Base-by-base conservation (phyloP, 2,888 invertebrate species). In the Dastarcus helophoroides region DNA sequence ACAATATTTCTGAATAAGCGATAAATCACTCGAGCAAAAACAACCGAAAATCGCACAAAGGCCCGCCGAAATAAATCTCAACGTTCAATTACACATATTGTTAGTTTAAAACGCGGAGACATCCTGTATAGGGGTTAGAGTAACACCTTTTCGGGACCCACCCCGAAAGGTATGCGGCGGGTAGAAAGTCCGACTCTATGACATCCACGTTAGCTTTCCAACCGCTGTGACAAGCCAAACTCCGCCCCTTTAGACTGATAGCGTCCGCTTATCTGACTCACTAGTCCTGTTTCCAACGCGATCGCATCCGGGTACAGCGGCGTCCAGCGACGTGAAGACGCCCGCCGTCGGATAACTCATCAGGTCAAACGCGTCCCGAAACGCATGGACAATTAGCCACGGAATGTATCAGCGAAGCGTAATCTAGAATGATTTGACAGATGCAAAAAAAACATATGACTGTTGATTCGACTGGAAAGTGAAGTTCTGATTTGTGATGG, bases 171-270 rank as follows among this genome's bases (percentile, higher is more conserved):
- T 35, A 31, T 26, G 27, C 31, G 26, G 29, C 17, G 33, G 21
- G 29, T 33, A 29, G 6, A 17, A 17, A 6, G n/a, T n/a, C 41
- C 37, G 31, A 43, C 40, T 46, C 42, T 51, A 51, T 52, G 47
- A 51, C 53, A 53, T 51, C 51, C 51, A 54, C 53, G 53, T 58
- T 58, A 55, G 53, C 53, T 56, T 56, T 49, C 48, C 53, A 60
- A 60, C 60, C 58, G 56, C 58, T 57, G 58, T 59, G 59, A 59
- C 60, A 58, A 58, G 58, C 54, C 56, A 49, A 16, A 22, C 36
- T 29, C 36, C 57, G 57, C 54, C 57, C 57, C 51, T 44, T 42
- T 15, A 21, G 32, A 45, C 47, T 47, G 52, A 50, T 51, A 56
- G 53, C 53, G 56, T 47, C 46, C 55, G 51, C 49, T 56, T 54